phyloP scores from a whole-genome alignment of 2,797 vertebrate species.

The Heteromormyrus szaboi region DNA sequence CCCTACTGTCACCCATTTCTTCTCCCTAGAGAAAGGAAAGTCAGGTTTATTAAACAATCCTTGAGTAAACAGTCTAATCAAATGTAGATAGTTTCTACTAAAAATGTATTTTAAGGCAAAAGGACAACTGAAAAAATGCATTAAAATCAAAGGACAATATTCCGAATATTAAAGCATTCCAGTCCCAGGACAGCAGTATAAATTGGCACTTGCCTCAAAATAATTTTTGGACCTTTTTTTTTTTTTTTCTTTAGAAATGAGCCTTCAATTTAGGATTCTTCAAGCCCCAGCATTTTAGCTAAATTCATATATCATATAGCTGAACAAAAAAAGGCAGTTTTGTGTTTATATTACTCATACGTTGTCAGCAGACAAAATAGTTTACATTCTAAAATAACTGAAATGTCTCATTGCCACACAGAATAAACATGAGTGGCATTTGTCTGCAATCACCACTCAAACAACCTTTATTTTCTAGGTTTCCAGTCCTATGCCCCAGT shows the following conservation, averaged over 20 bases:
- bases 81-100: not conserved
- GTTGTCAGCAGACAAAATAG: not conserved
- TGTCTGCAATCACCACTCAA: not conserved
- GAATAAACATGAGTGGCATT: not conserved
- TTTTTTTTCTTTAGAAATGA: not conserved
- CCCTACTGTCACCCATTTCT: constrained; percentile 97
- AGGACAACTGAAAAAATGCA: not conserved
- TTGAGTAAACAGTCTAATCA: not conserved
- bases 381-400: not conserved
- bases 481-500: not conserved
- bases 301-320: not conserved
- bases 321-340: not conserved
- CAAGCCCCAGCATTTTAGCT: not conserved
- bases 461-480: not conserved
- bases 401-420: not conserved
- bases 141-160: not conserved
- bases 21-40: constrained; percentile 73
- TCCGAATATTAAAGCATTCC: not conserved
- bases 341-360: not conserved
- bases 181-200: not conserved
- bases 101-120: not conserved
- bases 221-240: not conserved
- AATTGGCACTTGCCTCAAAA: not conserved
- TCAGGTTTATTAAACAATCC: constrained; percentile 5
- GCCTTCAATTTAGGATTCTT: not conserved